These are phyloP conservation scores for Drosophila pegasa DNA, from an alignment of 2,888 invertebrate genomes.

Conservation along the genomic window DNA sequence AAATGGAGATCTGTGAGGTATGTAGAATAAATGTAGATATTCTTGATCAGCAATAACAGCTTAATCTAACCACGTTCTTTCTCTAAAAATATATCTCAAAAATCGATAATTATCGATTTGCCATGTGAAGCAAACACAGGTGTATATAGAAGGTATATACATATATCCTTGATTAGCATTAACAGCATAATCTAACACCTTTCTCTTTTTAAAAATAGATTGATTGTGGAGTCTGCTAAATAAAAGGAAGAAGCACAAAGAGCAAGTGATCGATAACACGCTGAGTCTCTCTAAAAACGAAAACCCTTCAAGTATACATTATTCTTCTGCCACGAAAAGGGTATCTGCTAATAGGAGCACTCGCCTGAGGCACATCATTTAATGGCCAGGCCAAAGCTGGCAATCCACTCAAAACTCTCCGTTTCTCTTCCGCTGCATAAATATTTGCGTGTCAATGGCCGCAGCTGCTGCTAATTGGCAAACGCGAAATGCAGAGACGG, in stretches of 20 bases:
- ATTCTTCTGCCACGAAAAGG: too few relatives aligned
- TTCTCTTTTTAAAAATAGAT: not conserved
- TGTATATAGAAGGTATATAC: too few relatives aligned
- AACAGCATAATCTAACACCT: not conserved
- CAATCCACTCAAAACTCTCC: constrained; percentile 22
- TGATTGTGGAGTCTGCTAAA: not conserved
- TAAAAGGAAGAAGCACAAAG: not conserved
- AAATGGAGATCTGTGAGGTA: not conserved
- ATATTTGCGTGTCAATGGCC: constrained; percentile 51
- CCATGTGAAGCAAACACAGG: not conserved
- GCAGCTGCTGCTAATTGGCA: constrained; percentile 69
- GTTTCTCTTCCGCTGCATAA: constrained; percentile 19
- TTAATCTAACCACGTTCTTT: too few relatives aligned
- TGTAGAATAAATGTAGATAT: too few relatives aligned
- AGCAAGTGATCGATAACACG: not conserved
- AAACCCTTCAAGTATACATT: too few relatives aligned
- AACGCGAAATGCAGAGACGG: constrained; percentile 16
- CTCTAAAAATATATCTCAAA: too few relatives aligned
- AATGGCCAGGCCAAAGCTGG: constrained; percentile 77
- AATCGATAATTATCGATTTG: not conserved
- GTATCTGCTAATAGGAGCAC: not conserved
- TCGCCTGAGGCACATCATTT: constrained; percentile 60
- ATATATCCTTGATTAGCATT: not conserved
- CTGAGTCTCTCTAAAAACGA: too few relatives aligned
- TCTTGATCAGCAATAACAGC: not conserved